Evolutionary conservation across 2,113 vertebrate species (phyloP), one percentile per base, ranked within the genome.

Genomic region (Rhea pennata): DNA sequence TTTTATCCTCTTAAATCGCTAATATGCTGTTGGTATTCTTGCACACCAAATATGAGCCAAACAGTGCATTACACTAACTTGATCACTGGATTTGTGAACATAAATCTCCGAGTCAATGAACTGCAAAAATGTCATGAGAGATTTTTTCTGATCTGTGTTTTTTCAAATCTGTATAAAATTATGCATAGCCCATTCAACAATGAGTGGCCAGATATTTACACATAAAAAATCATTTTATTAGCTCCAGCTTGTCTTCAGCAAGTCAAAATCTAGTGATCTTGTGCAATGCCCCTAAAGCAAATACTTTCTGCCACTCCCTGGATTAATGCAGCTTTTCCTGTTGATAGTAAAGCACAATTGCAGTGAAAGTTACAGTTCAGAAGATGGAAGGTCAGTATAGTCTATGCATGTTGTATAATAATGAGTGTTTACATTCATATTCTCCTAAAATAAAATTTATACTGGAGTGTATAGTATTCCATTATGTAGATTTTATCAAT

Each of bases 351-450:
- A 98, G 98, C 98, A 98, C 98, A 98, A 97, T 87, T 93, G 97
- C 97, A 90, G 97, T 71, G 92, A 84, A 85, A 87, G 93, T 91
- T 67, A 74, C 92, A 88, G 72, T 95, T 97, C 95, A 91, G 94
- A 96, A 95, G 90, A 97, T 96, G 96, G 98, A 97, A 97, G 97
- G 98, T 97, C 97, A 97, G 97, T 94, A 92, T 94, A 95, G 98
- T 97, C 98, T 98, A 97, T 98, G 98, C 98, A 98, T 98, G 98
- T 98, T 97, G 98, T 98, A 97, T 98, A 97, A 97, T 98, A 95
- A 90, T 96, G 98, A 96, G 98, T 97, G 98, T 98, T 98, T 98
- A 98, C 98, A 98, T 98, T 94, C 97, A 93, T 98, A 98, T 97
- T 97, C 98, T 97, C 97, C 96, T 96, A 84, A 97, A 95, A 92